Conservation (phyloP, 2,888 invertebrate genomes). For the Capitulum mitella region DNA sequence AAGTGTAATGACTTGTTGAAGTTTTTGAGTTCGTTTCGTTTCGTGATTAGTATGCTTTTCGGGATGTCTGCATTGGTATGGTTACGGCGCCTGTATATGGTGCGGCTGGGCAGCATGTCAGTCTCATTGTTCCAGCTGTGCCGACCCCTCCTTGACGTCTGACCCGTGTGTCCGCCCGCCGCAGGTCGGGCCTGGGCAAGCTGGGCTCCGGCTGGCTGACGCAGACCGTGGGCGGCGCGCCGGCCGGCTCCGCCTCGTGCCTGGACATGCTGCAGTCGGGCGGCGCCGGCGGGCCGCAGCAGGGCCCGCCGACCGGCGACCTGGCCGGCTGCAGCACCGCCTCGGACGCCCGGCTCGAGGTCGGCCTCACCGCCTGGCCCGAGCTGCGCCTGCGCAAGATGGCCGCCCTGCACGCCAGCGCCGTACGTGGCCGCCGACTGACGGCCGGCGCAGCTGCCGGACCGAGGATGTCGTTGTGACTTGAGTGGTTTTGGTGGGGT, state of each 20-base stretch:
- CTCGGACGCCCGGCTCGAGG: conserved; percentile 68
- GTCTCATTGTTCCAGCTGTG: neutral
- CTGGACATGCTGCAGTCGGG: conserved; percentile 24
- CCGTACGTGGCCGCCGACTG: conserved; percentile 5
- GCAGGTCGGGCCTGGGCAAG: neutral
- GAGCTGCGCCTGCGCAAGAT: conserved; percentile 67
- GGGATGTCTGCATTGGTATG: no score
- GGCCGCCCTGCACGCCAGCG: conserved; percentile 54
- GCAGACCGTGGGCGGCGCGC: conserved; percentile 22
- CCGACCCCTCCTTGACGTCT: neutral
- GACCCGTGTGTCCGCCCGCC: neutral
- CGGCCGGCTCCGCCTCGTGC: conserved; percentile 23
- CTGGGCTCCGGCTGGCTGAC: conserved; percentile 26
- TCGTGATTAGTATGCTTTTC: no score
- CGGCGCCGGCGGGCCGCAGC: conserved; percentile 26
- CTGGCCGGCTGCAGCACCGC: conserved; percentile 49
- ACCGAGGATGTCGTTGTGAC: no score
- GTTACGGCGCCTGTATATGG: no score
- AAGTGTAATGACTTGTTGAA: no score
- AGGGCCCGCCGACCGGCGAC: conserved; percentile 34
- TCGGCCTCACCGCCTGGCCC: conserved; percentile 66
- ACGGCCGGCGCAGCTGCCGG: conserved; percentile 19
- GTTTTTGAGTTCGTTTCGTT: no score
- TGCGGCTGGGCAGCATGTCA: no score
- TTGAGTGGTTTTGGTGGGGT: no score